Base-by-base conservation (phyloP, 2,888 invertebrate genomes). In the Alitta virens region DNA sequence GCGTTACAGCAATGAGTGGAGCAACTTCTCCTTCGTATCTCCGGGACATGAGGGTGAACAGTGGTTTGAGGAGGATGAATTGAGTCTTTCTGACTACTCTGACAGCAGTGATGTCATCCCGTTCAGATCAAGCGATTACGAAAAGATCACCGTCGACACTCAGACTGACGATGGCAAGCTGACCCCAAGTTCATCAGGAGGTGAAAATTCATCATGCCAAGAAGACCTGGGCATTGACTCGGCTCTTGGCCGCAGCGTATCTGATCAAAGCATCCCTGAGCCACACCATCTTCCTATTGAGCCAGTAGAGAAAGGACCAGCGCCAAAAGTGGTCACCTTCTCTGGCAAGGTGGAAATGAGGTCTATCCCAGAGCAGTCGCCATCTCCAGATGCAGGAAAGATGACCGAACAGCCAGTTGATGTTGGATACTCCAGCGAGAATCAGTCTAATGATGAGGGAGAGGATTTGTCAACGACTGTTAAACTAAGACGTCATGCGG, bases 381-480 rank as follows among this genome's bases (percentile, higher is more conserved):
- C 24, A 21, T 38, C 26, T n/a, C 21, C 27, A 24, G 38, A 21
- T 43, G 14, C 9, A n/a, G 24, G 46, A 2, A 53, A 43, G 24
- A 52, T 21, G 51, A 12, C 51, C 1, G 38, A 49, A 49, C 26
- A 65, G 26, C 72, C 72, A 56, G 33, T 33, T 5, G 82, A 82
- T 69, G 74, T 82, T 33, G 82, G 82, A 9, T 82, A 82, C 68
- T 80, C 81, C 57, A 82, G 82, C 68, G 82, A 80, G 68, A 80
- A 79, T 60, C 78, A 78, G 65, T 80, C 79, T 3, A 78, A 76
- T 50, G 80, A 81, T 61, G 81, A 81, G 60, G 68, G 71, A 14
- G 73, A 71, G 46, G 46, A 42, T 54, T 52, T 43, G 43, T 23
- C 53, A 18, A 18, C 54, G 43, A 2, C 25, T 40, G 42, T 59